Evolutionary conservation across 2,888 invertebrate genomes (phyloP).

Genomic region (Amphimallon solstitiale): DNA sequence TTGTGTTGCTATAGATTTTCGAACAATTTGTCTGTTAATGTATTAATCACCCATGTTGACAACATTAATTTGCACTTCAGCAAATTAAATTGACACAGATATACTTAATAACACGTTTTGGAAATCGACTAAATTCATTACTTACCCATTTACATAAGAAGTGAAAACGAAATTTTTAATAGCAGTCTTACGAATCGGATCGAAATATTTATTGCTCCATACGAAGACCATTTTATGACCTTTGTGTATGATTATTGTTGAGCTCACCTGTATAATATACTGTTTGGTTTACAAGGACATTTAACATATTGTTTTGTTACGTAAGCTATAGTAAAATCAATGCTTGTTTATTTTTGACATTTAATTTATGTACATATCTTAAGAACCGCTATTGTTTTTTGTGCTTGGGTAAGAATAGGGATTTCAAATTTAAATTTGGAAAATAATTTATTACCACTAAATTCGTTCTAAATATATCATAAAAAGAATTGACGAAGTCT

Average conservation of each 20-base stretch:
- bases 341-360: not conserved
- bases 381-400: not conserved
- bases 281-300: no score
- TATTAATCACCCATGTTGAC: no score
- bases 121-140: not conserved
- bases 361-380: no score
- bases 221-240: not conserved
- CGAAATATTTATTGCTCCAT: not conserved
- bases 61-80: no score
- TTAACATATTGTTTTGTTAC: not conserved
- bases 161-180: slow-evolving; percentile 12
- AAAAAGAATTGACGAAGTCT: no score
- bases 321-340: not conserved
- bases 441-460: no score
- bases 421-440: no score
- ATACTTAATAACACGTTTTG: slow-evolving; percentile 1
- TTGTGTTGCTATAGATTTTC: no score
- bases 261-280: no score
- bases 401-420: not conserved
- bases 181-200: not conserved
- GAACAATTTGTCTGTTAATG: no score
- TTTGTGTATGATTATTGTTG: no score
- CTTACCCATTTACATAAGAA: slow-evolving; percentile 5
- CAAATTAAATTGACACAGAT: not conserved
- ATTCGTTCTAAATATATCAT: no score